Base-by-base conservation (phyloP, 2,113 vertebrate genomes). In the Malurus melanocephalus region DNA sequence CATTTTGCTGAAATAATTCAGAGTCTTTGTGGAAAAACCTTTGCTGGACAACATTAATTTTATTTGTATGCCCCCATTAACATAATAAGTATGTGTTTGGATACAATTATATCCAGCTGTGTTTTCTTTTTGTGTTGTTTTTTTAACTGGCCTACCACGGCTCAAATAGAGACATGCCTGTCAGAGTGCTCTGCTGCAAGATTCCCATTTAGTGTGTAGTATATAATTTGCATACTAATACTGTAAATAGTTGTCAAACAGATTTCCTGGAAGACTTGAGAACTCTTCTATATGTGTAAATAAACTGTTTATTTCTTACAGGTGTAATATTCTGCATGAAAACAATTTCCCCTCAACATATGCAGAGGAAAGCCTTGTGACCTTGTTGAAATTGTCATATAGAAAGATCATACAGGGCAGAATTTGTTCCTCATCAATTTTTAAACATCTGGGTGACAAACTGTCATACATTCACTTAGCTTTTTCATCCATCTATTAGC, bases 161-260 rank as follows among this genome's bases (percentile, higher is more conserved):
- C 92, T 95, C 93, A 88, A 53, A 87, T 42, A 92, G 91, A 65
- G 53, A 94, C 40, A 84, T 55, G 81, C 23, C n/a, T 71, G 79
- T 92, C 90, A 93, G 40, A 93, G 53, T 84, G 59, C 55, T 93
- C 66, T 89, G 80, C 80, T 81, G 59, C 90, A 94, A 88, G 88
- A 84, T 79, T 93, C 33, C n/a, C 32, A 90, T 90, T 92, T 91
- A 85, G 48, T 42, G 40, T 66, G 59, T 55, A 89, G 62, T 52
- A 93, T 93, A 91, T 94, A 95, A 96, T 94, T 96, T 95, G 90
- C 92, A 96, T 93, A 93, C 86, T 93, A 96, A 96, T 91, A 90
- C 27, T 69, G 74, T 92, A 93, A 93, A 93, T 94, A 94, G 43
- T 91, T 94, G 95, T 90, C 80, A 81, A 91, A 91, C 78, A 81